Evolutionary conservation across 2,797 vertebrate genomes (phyloP).

Genomic region (Cyclura pinguis): DNA sequence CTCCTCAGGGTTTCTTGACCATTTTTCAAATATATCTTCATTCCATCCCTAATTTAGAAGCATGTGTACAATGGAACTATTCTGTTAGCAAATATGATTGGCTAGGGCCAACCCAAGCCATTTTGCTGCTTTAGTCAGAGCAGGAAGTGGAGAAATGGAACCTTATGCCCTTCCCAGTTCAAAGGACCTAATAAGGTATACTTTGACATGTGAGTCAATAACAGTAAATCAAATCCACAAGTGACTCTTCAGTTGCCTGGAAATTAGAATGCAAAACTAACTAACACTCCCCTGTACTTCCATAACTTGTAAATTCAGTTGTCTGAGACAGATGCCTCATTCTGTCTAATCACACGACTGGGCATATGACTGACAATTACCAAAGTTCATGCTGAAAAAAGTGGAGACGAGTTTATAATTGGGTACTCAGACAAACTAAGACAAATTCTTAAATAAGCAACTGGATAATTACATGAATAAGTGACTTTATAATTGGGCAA

Average conservation of each 20-base stretch:
- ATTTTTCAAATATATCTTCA: too few species aligned
- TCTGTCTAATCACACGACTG: background rate
- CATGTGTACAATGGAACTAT: too few species aligned
- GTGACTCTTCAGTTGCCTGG: background rate
- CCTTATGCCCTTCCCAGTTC: background rate
- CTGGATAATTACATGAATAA: slow-evolving; percentile 1
- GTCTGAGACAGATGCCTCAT: background rate
- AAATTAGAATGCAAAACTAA: background rate
- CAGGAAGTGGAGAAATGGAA: background rate
- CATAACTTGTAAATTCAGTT: background rate
- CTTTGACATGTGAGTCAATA: background rate
- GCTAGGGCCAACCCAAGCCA: background rate
- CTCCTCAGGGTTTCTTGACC: too few species aligned
- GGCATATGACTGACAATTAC: background rate
- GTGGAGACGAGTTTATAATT: background rate
- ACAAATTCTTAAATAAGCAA: slow-evolving; percentile 3
- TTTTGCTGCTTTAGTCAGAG: background rate
- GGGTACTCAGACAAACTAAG: background rate
- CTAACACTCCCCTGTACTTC: background rate
- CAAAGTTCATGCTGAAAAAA: background rate
- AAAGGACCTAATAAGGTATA: background rate
- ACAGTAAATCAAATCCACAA: background rate
- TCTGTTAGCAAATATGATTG: background rate
- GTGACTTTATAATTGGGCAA: slow-evolving; percentile 8
- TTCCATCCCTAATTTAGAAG: background rate